phyloP scores from a whole-genome alignment of 2,797 vertebrate genomes.

The Sebastes flavidus region DNA sequence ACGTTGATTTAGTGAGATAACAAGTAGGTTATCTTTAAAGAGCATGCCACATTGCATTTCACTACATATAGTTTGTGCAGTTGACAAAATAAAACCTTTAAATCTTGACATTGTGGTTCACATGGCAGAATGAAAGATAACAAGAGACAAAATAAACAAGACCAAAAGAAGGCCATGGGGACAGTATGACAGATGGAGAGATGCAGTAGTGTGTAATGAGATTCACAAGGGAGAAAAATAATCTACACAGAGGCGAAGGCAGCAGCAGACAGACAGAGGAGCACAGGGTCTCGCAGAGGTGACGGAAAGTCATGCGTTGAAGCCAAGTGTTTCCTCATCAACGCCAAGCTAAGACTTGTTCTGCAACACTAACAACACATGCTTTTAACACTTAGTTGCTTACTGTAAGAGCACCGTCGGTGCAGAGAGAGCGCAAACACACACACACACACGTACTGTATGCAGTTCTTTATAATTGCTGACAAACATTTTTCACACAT shows the following conservation, averaged over 20 bases:
- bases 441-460: no score
- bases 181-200: not conserved
- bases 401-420: no score
- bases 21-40: no score
- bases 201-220: not conserved
- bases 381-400: no score
- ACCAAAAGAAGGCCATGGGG: not conserved
- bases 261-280: not conserved
- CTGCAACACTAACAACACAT: not conserved
- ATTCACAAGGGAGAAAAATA: not conserved
- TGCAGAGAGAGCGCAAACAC: no score
- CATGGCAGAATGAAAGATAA: not conserved
- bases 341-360: not conserved
- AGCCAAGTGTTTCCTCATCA: not conserved
- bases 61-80: not conserved
- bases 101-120: not conserved
- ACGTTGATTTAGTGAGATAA: no score
- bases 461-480: not conserved
- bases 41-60: not conserved
- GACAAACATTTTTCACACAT: not conserved
- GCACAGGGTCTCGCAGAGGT: not conserved
- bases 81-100: not conserved
- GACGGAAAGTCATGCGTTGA: not conserved
- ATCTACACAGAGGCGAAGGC: not conserved
- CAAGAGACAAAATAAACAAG: not conserved